Conservation (phyloP, 1,140 invertebrate species). For the Trinorchestia longiramus region DNA sequence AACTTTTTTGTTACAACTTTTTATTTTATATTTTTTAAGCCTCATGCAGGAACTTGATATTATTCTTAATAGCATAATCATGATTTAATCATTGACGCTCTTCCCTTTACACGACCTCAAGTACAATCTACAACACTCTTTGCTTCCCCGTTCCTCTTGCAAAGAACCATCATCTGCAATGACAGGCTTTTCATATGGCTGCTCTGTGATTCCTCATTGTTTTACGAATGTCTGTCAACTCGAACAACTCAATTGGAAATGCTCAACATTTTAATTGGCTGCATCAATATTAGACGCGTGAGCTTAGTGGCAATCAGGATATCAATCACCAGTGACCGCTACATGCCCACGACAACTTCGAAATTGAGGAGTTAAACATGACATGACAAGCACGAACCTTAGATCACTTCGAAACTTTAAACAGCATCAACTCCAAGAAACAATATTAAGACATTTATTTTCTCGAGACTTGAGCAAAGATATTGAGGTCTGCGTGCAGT, state of each 20-base stretch:
- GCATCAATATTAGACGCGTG: neutral
- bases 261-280: constrained; percentile 13
- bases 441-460: neutral
- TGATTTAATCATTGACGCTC: neutral
- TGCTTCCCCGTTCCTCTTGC: neutral
- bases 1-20: too few species aligned
- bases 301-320: neutral
- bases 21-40: too few species aligned
- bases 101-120: neutral
- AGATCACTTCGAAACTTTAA: neutral
- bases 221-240: neutral
- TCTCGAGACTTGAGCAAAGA: neutral
- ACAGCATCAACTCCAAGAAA: neutral
- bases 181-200: neutral
- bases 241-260: constrained; percentile 4
- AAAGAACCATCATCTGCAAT: neutral
- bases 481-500: neutral
- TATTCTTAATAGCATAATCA: neutral
- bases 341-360: too few species aligned
- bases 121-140: neutral
- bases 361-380: neutral
- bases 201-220: constrained; percentile 22
- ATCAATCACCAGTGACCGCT: neutral
- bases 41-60: too few species aligned
- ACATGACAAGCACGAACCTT: neutral